Evolutionary conservation across 2,888 invertebrate species (phyloP), one percentile per base, ranked within the genome.

Genomic region (Silvanus unidentatus): DNA sequence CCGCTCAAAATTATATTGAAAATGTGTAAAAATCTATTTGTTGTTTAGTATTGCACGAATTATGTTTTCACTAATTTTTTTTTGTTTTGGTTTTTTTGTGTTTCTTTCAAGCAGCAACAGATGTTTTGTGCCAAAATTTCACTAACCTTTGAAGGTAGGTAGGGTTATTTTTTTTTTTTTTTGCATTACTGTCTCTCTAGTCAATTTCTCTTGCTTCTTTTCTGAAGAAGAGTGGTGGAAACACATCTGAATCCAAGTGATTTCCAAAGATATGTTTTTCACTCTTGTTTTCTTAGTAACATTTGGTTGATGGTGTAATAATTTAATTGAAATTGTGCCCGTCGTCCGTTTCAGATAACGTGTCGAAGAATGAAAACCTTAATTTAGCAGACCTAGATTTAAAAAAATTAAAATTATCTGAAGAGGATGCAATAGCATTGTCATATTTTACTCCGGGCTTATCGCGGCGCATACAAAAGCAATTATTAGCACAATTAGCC

Each of bases 381-480:
- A 70, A 71, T 66, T 69, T 72, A 68, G 65, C 68, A 55, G 71
- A 72, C 68, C 74, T 85, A 66, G 82, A 85, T 71, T 71, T 85
- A 59, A 81, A 81, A 63, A 77, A 81, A 58, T 75, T 85, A 59
- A 79, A 81, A 68, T 73, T 85, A 49, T 80, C 81, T 55, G 83
- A 84, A 69, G 79, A 80, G 63, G 85, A 85, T 74, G 74, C 82
- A 62, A 78, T 81, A 64, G 80, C 83, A 51, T 73, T 84, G 55
- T 82, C 82, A 15, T 82, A 79, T 56, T 76, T 85, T 54, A 84
- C 85, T 56, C 85, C 85, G 27, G 84, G 80, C 54, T 74, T 85
- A 58, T 82, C 84, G 53, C 80, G 82, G 58, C 79, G 83, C 34
- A 80, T 84, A 64, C 84, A 84, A 73, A 81, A 79, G 48, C 84